Evolutionary conservation across 2,797 vertebrate species (phyloP), one percentile per base, ranked within the genome.

Genomic region (Channallabes apus): DNA sequence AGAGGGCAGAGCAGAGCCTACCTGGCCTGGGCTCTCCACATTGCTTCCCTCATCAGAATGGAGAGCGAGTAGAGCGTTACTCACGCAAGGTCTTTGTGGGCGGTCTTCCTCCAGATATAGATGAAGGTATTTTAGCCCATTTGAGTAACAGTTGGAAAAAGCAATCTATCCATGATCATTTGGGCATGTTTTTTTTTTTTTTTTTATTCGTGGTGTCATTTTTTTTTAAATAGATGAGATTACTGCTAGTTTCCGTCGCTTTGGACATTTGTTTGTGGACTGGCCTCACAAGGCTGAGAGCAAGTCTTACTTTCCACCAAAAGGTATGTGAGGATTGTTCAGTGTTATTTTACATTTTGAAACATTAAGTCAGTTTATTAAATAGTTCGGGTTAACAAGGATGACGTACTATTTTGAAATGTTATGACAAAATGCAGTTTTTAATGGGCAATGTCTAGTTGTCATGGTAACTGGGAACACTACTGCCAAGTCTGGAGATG

Each of bases 211-310:
- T 67, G 72, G n/a, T 56, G 82, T 1, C 61, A 88, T 82, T 24
- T 90, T 82, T 88, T 41, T 41, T 41, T 38, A 3, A 3, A 84
- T 90, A 99, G 98, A 99, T 92, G 98, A 99, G 94, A 99, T 99
- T 91, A 99, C 98, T 5, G 98, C 98, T 89, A 99, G 98, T 93
- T 99, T 99, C 93, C 96, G 98, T 76, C 97, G 98, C 88, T 99
- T 99, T 91, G 98, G 98, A 88, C 98, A 98, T 93, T 95, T 99
- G 92, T 98, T 99, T 94, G 98, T 99, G 90, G 98, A 99, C 92
- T 99, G 98, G 98, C 98, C 98, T 90, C 98, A 99, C 92, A 99
- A 99, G 94, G 98, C 98, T 80, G 98, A 99, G 94, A 99, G 98
- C 94, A 99, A 99, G 93, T 99, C 98, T 77, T 99, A 99, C 87